Conservation (phyloP, 1,140 invertebrate genomes). For the Cydia strobilella region DNA sequence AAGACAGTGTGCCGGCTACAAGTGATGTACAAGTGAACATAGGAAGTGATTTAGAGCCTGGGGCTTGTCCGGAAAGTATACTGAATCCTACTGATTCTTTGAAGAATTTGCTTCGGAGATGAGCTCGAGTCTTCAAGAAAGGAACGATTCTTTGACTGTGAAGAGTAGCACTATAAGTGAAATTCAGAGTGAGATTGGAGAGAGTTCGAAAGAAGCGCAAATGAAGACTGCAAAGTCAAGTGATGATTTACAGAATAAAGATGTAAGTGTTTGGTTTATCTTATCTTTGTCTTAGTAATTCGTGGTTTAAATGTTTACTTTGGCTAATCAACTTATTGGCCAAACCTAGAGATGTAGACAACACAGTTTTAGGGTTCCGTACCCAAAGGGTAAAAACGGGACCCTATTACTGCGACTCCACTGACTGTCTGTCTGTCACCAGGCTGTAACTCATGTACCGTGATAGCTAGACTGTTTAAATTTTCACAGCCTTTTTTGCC, state of each 20-base stretch:
- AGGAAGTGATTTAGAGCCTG: slow-evolving; percentile 59
- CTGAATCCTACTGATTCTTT: slow-evolving; percentile 84
- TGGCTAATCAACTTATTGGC: not conserved
- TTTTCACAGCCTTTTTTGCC: no score
- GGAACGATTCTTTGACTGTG: slow-evolving; percentile 63
- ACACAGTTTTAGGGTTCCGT: no score
- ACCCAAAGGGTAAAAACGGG: no score
- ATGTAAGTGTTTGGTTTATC: slow-evolving; percentile 49
- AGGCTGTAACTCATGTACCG: no score
- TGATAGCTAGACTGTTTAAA: no score
- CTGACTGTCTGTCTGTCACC: no score
- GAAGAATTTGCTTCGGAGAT: slow-evolving; percentile 86
- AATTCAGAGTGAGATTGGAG: slow-evolving; percentile 80
- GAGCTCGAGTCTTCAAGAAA: slow-evolving; percentile 82
- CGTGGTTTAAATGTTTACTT: slow-evolving; percentile 5
- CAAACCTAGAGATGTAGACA: no score
- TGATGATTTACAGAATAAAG: slow-evolving; percentile 68
- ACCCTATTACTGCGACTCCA: no score
- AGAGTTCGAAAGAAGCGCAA: slow-evolving; percentile 56
- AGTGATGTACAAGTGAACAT: slow-evolving; percentile 43
- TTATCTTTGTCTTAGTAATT: not conserved
- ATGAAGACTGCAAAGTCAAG: slow-evolving; percentile 62
- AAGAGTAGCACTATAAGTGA: slow-evolving; percentile 80
- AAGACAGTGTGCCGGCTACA: slow-evolving; percentile 47
- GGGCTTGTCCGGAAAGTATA: slow-evolving; percentile 81